phyloP scores from a whole-genome alignment of 2,797 vertebrate genomes.

The Odontamblyopus rebecca region DNA sequence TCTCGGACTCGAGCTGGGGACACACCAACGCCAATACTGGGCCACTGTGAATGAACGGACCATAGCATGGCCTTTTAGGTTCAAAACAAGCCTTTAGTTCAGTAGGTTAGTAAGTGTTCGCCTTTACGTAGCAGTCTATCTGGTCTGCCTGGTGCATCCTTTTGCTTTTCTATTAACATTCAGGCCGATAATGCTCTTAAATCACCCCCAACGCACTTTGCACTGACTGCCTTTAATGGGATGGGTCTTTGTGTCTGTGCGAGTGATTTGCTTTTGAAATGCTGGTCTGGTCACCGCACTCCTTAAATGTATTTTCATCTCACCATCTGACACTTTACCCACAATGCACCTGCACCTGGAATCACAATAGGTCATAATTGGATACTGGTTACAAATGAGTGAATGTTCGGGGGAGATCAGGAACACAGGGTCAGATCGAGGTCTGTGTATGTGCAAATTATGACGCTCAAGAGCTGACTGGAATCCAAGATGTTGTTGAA shows the following conservation, averaged over 20 bases:
- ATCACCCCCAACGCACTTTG: constrained; percentile 43
- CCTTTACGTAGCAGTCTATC: constrained; percentile 36
- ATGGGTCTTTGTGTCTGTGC: constrained; percentile 22
- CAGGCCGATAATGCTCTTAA: constrained; percentile 56
- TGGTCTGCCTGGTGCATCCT: constrained; percentile 44
- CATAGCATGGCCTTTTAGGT: not conserved
- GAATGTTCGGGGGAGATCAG: not conserved
- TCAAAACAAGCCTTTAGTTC: not conserved
- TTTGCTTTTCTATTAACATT: constrained; percentile 61
- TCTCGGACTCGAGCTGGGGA: constrained; percentile 13
- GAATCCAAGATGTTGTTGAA: no score
- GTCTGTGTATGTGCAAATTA: not conserved
- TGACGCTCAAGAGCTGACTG: not conserved
- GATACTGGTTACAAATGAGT: not conserved
- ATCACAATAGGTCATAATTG: constrained; percentile 5
- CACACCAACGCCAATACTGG: constrained; percentile 12
- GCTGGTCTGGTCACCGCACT: not conserved
- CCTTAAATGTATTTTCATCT: constrained; percentile 10
- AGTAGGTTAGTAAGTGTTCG: not conserved
- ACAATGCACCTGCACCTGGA: not conserved
- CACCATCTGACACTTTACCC: constrained; percentile 8
- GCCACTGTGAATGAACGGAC: constrained; percentile 3
- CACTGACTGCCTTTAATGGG: constrained; percentile 51
- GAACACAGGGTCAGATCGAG: not conserved
- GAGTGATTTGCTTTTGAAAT: constrained; percentile 24